Evolutionary conservation across 2,113 vertebrate species (phyloP).

Genomic region (Zapus hudsonius): DNA sequence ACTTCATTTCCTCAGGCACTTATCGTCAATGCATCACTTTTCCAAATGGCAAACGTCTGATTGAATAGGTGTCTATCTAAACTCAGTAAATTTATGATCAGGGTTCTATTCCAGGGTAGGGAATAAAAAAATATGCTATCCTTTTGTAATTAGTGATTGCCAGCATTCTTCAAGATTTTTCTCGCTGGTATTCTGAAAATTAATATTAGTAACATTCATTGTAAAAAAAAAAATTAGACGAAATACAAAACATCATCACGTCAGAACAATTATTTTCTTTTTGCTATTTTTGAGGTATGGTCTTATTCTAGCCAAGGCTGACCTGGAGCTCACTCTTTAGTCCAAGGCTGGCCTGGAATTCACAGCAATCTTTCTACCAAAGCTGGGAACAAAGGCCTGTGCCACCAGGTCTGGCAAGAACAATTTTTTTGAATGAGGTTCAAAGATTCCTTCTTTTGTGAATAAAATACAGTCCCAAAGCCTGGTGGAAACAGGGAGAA

Average conservation of each 20-base stretch:
- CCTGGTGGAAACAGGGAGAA: background rate
- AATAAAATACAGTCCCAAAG: background rate
- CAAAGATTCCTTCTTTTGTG: background rate
- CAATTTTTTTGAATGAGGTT: no score
- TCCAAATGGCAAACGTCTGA: constrained; percentile 37
- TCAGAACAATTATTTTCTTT: constrained; percentile 14
- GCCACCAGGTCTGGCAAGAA: no score
- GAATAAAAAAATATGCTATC: background rate
- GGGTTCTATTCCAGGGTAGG: background rate
- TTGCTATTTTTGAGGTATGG: no score
- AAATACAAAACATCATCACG: constrained; percentile 7
- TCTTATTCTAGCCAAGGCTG: no score
- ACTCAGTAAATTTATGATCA: background rate
- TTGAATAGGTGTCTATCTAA: background rate
- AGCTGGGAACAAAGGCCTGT: no score
- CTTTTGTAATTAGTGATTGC: background rate
- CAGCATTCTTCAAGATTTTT: background rate
- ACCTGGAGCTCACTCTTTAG: no score
- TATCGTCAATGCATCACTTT: constrained; percentile 23
- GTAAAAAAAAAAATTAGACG: background rate
- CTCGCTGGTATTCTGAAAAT: background rate
- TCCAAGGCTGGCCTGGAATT: no score
- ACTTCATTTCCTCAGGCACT: background rate
- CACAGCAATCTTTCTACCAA: no score
- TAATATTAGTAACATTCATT: background rate